A percentile compares a stretch with the other conserved stretches of the same genome.
These are phyloP conservation scores for Brachyistius frenatus DNA, from an alignment of 2,113 vertebrate species.

Conservation along the genomic window DNA sequence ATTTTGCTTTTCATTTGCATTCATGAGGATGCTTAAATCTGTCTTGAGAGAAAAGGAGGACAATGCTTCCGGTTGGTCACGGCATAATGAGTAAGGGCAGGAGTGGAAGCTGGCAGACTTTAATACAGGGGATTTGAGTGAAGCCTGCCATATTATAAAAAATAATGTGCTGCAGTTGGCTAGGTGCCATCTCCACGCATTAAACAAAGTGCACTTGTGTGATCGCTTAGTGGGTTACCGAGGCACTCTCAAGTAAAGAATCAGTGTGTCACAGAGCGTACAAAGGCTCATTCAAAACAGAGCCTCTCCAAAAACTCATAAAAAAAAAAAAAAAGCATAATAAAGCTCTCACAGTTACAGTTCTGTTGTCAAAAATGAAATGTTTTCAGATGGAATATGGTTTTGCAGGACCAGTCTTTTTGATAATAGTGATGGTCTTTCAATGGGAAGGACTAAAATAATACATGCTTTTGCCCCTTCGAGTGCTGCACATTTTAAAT, in stretches of 20 bases:
- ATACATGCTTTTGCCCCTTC: neutral
- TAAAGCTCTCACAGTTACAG: neutral
- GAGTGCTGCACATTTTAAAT: neutral
- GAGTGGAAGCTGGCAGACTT: conserved; percentile 49
- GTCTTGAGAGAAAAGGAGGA: conserved; percentile 16
- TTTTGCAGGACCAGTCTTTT: neutral
- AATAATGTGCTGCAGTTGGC: conserved; percentile 58
- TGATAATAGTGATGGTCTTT: neutral
- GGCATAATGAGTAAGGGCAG: conserved; percentile 43
- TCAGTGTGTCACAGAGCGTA: conserved; percentile 52
- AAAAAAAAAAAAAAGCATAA: conserved; percentile 20
- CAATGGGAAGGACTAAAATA: neutral
- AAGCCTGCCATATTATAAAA: conserved; percentile 62
- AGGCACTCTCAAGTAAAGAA: conserved; percentile 60
- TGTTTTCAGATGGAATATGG: conserved; percentile 12
- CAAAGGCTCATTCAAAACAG: conserved; percentile 60
- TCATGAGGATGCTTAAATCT: conserved; percentile 19
- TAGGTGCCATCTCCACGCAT: conserved; percentile 67
- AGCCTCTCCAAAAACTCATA: conserved; percentile 51
- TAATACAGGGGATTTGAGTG: conserved; percentile 61
- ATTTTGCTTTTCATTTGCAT: conserved; percentile 47
- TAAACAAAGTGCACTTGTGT: conserved; percentile 79
- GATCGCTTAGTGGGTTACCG: conserved; percentile 71
- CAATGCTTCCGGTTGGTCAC: conserved; percentile 50
- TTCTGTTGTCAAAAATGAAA: conserved; percentile 35